These are phyloP conservation scores for Zeugodacus cucurbitae DNA, from an alignment of 1,140 invertebrate genomes.

Conservation along the genomic window DNA sequence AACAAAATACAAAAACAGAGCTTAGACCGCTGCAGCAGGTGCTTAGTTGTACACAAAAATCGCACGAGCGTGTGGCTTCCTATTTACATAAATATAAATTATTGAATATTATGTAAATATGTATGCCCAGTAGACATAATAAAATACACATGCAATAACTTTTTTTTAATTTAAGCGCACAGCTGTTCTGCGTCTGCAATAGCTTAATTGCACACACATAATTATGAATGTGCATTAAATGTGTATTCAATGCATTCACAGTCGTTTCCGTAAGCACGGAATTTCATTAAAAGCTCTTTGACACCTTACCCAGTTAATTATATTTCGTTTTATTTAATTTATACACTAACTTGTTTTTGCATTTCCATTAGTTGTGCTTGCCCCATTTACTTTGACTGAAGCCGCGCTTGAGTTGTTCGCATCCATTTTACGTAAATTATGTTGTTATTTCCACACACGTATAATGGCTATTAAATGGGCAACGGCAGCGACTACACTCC, in stretches of 20 bases:
- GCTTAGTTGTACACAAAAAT: neutral
- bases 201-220: neutral
- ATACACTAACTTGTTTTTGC: neutral
- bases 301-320: neutral
- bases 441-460: neutral
- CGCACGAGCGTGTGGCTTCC: neutral
- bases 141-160: neutral
- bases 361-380: neutral
- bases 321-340: neutral
- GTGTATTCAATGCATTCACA: neutral
- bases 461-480: neutral
- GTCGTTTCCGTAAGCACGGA: neutral
- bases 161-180: neutral
- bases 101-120: neutral
- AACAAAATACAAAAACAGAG: neutral
- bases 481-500: neutral
- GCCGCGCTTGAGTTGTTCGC: neutral
- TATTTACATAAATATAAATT: neutral
- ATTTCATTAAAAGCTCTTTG: neutral
- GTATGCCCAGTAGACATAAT: neutral
- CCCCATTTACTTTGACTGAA: neutral
- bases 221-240: neutral
- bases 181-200: neutral
- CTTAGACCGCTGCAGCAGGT: neutral
- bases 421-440: neutral